phyloP scores from a whole-genome alignment of 2,797 vertebrate species.

The Scarus forsteni region DNA sequence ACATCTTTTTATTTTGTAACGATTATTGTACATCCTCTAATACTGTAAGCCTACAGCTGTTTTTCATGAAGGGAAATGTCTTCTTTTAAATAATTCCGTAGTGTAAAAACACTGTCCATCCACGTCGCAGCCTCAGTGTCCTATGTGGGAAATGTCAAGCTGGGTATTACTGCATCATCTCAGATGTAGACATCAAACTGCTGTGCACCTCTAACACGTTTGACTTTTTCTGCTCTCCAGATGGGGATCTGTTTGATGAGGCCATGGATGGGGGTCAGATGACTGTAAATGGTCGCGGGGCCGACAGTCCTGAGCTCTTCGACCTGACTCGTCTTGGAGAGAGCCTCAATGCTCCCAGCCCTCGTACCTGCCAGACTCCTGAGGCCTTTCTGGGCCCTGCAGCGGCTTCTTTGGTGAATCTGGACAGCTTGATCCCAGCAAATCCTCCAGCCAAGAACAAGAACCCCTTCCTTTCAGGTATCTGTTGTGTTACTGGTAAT shows the following conservation, averaged over 20 bases:
- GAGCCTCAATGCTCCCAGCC: slow-evolving; percentile 77
- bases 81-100: neutral
- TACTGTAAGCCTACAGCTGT: neutral
- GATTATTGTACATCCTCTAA: neutral
- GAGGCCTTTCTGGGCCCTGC: slow-evolving; percentile 92
- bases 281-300: slow-evolving; percentile 83
- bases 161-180: neutral
- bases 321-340: slow-evolving; percentile 87
- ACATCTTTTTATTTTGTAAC: neutral
- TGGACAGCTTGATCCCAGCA: slow-evolving; percentile 88
- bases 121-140: neutral
- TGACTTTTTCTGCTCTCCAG: slow-evolving; percentile 68
- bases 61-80: neutral
- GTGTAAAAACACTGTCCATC: neutral
- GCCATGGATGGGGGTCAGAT: slow-evolving; percentile 86
- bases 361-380: slow-evolving; percentile 85
- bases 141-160: neutral
- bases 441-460: slow-evolving; percentile 83
- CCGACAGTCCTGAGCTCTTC: slow-evolving; percentile 84
- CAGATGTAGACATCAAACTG: neutral
- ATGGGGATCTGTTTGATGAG: slow-evolving; percentile 90
- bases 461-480: slow-evolving; percentile 92
- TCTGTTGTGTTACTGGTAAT: neutral
- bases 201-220: neutral
- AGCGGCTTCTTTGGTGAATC: slow-evolving; percentile 92